Evolutionary conservation across 30 jellyfish, hydroid and myxozoan species (phyloP), one percentile per base, ranked within the genome.

Genomic region (Nemopilema nomurai): DNA sequence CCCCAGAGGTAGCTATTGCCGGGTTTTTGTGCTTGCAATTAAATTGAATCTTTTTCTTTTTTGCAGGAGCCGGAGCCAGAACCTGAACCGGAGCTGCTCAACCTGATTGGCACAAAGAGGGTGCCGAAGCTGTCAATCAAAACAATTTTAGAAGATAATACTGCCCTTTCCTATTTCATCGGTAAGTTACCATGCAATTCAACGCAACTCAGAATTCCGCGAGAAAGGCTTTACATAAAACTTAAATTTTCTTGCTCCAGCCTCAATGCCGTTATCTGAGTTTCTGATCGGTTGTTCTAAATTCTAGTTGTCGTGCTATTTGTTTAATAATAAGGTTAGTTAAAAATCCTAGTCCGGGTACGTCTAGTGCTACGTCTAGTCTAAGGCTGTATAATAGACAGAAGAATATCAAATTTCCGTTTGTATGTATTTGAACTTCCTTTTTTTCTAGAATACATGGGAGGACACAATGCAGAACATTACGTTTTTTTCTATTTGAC

Each of bases 391-490:
- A n/a, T n/a, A n/a, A n/a, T n/a, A n/a, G n/a, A n/a, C n/a, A n/a
- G n/a, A n/a, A n/a, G n/a, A n/a, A n/a, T n/a, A n/a, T n/a, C n/a
- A n/a, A n/a, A n/a, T n/a, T n/a, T n/a, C n/a, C n/a, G n/a, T n/a
- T n/a, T n/a, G n/a, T n/a, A n/a, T n/a, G n/a, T n/a, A n/a, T n/a
- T 41, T 41, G 13, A 3, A 13, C 57, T 41, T 6, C 6, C 57
- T 29, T 67, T 77, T 22, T 29, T 75, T 50, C 65, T 62, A 91
- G 98, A 93, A 81, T 93, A 68, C 67, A 93, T 93, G 98, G 98
- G 94, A 9, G 90, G 97, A 64, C 96, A 86, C 90, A 93, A 88
- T 77, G 97, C 98, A 57, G 97, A 93, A 66, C 97, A 93, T 69
- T 93, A 93, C 68, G 91, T 93, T 19, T 93, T 93, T 85, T 93